Conservation (phyloP, 1,140 invertebrate species). For the Psix sp. region DNA sequence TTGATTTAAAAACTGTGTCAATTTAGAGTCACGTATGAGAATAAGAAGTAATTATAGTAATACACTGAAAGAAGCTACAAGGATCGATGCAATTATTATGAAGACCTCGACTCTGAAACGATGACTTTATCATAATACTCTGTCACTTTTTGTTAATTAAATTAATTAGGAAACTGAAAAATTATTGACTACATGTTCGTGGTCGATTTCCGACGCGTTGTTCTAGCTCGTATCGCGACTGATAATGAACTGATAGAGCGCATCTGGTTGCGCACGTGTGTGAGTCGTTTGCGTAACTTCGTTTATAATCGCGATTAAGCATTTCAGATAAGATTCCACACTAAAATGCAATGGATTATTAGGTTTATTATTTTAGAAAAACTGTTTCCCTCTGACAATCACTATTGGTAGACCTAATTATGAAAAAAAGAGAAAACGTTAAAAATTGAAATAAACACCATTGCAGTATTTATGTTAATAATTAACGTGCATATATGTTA, state of each 20-base stretch:
- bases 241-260: constrained; percentile 43
- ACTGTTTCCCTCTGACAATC: not conserved
- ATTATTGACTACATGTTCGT: too few relatives aligned
- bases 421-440: too few relatives aligned
- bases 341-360: not conserved
- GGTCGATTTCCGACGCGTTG: constrained; percentile 10
- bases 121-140: too few relatives aligned
- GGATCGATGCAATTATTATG: too few relatives aligned
- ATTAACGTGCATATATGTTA: too few relatives aligned
- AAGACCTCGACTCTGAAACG: too few relatives aligned
- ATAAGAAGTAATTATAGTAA: too few relatives aligned
- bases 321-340: constrained; percentile 12
- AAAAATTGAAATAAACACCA: too few relatives aligned
- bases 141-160: too few relatives aligned
- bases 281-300: constrained; percentile 16
- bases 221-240: constrained; percentile 19
- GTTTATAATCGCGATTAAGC: constrained; percentile 13
- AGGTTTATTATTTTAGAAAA: not conserved
- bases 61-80: too few relatives aligned
- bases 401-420: not conserved
- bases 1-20: not conserved
- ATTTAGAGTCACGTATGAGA: not conserved
- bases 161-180: too few relatives aligned
- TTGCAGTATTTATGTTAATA: too few relatives aligned
- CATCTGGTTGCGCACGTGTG: constrained; percentile 32